Conservation (phyloP, 30 jellyfish, hydroid and myxozoan species). For the Phacellophora camtschatica region DNA sequence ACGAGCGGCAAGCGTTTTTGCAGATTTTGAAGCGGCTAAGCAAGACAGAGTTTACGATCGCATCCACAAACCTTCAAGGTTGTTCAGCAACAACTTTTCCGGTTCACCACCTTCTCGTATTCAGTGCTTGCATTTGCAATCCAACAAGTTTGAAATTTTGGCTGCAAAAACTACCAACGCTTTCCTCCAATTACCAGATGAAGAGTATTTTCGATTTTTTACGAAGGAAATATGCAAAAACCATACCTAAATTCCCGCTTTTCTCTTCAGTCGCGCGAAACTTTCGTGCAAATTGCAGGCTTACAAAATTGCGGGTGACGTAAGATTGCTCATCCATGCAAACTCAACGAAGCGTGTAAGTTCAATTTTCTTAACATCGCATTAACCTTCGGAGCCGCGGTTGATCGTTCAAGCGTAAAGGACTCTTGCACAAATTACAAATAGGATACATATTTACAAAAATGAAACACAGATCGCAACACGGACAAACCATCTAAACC, state of each 20-base stretch:
- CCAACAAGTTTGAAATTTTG: too few relatives aligned
- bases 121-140: too few relatives aligned
- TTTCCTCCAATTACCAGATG: too few relatives aligned
- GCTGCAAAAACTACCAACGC: too few relatives aligned
- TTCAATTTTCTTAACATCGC: constrained; percentile 11
- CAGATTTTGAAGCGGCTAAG: background rate
- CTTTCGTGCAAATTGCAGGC: background rate
- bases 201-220: background rate
- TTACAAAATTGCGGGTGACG: constrained; percentile 45
- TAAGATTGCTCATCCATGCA: constrained; percentile 39
- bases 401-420: constrained; percentile 39
- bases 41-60: constrained; percentile 53
- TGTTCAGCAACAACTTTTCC: constrained; percentile 40
- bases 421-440: constrained; percentile 32
- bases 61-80: constrained; percentile 39
- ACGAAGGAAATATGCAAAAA: background rate
- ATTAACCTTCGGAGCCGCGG: background rate
- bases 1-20: constrained; percentile 17
- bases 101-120: constrained; percentile 48
- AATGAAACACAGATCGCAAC: too few relatives aligned
- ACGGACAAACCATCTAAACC: too few relatives aligned
- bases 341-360: constrained; percentile 63
- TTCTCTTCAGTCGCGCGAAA: background rate
- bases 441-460: too few relatives aligned
- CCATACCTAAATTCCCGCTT: background rate